Percentiles rank a stretch among this genome's conserved stretches.
Evolutionary conservation across 2,797 vertebrate genomes (phyloP).

Genomic region (Poeciliopsis presidionis): DNA sequence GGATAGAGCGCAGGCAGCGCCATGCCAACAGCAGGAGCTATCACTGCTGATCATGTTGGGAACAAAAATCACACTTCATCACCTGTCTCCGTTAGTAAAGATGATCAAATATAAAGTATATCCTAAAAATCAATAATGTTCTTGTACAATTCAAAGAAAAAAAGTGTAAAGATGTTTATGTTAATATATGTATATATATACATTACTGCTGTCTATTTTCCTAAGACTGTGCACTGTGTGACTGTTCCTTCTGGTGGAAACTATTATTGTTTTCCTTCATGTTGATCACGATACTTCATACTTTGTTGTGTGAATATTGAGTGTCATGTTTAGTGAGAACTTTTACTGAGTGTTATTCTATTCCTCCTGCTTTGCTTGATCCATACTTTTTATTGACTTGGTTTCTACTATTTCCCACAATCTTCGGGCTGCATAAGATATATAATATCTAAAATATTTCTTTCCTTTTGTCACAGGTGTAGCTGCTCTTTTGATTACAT

Average conservation of each 20-base stretch:
- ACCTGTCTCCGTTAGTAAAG: slow-evolving; percentile 37
- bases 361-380: not conserved
- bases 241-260: slow-evolving; percentile 52
- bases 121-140: slow-evolving; percentile 51
- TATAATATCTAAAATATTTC: slow-evolving; percentile 9
- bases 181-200: slow-evolving; percentile 53
- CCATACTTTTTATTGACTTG: not conserved
- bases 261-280: slow-evolving; percentile 41
- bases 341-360: slow-evolving; percentile 5
- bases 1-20: slow-evolving; percentile 33
- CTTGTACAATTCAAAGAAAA: slow-evolving; percentile 49
- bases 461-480: slow-evolving; percentile 58
- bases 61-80: slow-evolving; percentile 43
- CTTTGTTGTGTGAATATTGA: slow-evolving; percentile 47
- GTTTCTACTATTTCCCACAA: slow-evolving; percentile 21
- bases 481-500: slow-evolving; percentile 46
- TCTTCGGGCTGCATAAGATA: not conserved
- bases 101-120: slow-evolving; percentile 55
- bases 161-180: slow-evolving; percentile 56
- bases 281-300: slow-evolving; percentile 30
- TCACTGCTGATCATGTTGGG: slow-evolving; percentile 50
- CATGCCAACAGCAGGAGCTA: slow-evolving; percentile 50
- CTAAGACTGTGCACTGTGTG: slow-evolving; percentile 71
- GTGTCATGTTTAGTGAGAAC: slow-evolving; percentile 35
- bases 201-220: slow-evolving; percentile 67